Evolutionary conservation across 2,113 vertebrate genomes (phyloP), one percentile per base, ranked within the genome.

Genomic region (Chloroceryle aenea): DNA sequence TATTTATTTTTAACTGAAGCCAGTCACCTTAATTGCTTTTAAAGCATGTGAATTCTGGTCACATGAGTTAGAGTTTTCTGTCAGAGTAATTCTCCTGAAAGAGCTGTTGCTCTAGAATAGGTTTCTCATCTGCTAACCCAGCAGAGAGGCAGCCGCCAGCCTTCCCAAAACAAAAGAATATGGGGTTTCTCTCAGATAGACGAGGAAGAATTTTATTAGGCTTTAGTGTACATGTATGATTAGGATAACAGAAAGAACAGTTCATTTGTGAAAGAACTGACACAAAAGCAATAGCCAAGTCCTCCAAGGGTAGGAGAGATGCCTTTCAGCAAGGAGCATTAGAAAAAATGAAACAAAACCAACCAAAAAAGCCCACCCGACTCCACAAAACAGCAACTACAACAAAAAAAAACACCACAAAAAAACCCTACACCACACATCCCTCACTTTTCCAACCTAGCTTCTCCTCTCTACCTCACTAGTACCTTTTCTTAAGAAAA

Each of bases 71-170:
- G 27, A 78, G 38, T 34, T 45, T 80, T 90, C 85, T 92, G 93
- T 96, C 96, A 90, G 93, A 94, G 85, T 48, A 55, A 86, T 95
- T 91, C 92, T 93, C 67, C 61, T 80, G 90, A 89, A 94, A 82
- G 89, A 94, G 67, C 45, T 27, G 43, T 81, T 91, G 66, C 82
- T 86, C 75, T 92, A 82, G 55, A 96, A 87, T 59, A 47, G 80
- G 75, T 48, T 61, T 81, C 87, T 89, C 91, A 68, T 89, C 77
- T 78, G 77, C 32, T 88, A 77, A 94, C 81, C 90, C 68, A 83
- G 20, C 72, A n/a, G 59, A 67, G 90, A 72, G 0, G 1, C 68
- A 74, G 79, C 69, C n/a, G 0, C 47, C 0, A 8, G 40, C 72
- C 64, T 79, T 75, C 90, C 43, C 79, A 40, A 87, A 91, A 85